Evolutionary conservation across 2,888 invertebrate genomes (phyloP), one percentile per base, ranked within the genome.

Genomic region (Junonia oenone): DNA sequence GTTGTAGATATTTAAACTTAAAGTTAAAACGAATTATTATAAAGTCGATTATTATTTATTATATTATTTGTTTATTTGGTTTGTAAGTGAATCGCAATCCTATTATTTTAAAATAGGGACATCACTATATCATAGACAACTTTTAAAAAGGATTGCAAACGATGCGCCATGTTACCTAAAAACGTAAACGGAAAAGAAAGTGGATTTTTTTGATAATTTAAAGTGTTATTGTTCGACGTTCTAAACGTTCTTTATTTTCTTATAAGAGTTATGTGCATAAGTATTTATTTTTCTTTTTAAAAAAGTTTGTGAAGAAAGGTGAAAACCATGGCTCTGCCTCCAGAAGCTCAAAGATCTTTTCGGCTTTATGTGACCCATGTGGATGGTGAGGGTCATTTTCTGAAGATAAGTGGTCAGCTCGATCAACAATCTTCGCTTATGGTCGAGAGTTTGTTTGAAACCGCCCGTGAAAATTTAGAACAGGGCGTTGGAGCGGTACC

Each of bases 361-460:
- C 78, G 77, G 40, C 79, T 93, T 46, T 91, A 85, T 65, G 91
- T 94, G 68, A 95, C 94, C 60, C 92, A 93, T 81, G 91, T 95
- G 61, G 94, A 95, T 69, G 91, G 92, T 49, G 93, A 93, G 59
- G 93, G 93, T 27, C 92, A 92, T 56, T 93, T 94, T 72, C 79
- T 96, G 58, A 94, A 92, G 83, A 87, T 96, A 71, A 94, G 93
- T 88, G 95, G 94, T 26, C 95, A 95, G 78, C 81, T 91, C 0
- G 93, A 94, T 68, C 91, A 92, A 66, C 83, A 86, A 58, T 77
- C 91, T 40, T 90, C 92, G 0, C 72, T 92, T 51, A 87, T 89
- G 71, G 78, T 94, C 45, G 93, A 94, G 70, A 90, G 89, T 55
- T 65, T 89, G 43, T 87, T 91, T 56, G 72, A 81, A 55, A 61